Evolutionary conservation across 2,113 vertebrate species (phyloP).

Genomic region (Hylia prasina): DNA sequence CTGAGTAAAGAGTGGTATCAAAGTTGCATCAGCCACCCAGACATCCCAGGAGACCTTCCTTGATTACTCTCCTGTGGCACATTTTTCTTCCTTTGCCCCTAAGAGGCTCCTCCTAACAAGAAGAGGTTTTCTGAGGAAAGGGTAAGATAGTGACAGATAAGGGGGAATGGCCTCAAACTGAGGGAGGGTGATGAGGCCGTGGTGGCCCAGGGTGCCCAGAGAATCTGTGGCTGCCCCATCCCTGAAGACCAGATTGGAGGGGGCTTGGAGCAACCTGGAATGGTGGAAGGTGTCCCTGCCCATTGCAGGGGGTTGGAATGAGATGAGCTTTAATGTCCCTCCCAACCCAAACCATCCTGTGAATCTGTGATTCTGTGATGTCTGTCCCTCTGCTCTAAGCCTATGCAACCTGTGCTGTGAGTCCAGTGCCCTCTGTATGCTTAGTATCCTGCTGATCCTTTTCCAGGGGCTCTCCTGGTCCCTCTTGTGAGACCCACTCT

Average conservation of each 20-base stretch:
- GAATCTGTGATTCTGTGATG: neutral
- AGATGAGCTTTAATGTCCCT: neutral
- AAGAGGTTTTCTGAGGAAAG: neutral
- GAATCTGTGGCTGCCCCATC: neutral
- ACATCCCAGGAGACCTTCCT: neutral
- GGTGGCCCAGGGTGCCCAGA: neutral
- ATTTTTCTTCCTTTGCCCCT: neutral
- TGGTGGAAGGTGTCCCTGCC: neutral
- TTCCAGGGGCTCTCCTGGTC: neutral
- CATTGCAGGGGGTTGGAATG: neutral
- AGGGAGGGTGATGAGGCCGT: neutral
- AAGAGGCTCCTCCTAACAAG: neutral
- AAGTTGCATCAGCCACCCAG: neutral
- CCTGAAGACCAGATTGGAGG: fast-evolving
- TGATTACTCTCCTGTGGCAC: neutral
- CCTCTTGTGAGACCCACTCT: neutral
- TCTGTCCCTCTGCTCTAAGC: neutral
- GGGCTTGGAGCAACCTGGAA: neutral
- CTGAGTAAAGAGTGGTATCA: neutral
- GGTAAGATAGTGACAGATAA: neutral
- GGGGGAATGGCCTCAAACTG: neutral
- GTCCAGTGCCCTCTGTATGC: fast-evolving
- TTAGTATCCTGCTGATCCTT: neutral
- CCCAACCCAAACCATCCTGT: neutral
- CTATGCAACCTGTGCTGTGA: neutral